A percentile compares a stretch with the other conserved stretches of the same genome.
Conservation (phyloP, 2,888 invertebrate species). For the Aethes cnicana region DNA sequence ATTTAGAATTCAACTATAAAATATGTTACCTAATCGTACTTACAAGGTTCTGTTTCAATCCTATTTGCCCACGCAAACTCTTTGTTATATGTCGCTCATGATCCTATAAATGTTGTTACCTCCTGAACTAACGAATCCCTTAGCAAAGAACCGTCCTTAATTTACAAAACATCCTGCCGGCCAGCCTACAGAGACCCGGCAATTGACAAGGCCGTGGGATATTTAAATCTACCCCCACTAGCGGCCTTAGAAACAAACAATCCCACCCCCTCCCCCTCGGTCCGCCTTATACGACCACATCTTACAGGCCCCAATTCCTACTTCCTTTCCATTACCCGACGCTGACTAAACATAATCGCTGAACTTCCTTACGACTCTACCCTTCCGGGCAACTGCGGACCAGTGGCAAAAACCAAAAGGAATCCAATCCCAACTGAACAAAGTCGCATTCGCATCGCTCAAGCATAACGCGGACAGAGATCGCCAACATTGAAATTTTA, state of each 20-base stretch:
- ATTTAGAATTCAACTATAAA: too few species aligned
- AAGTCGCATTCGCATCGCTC: constrained; percentile 41
- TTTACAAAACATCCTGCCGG: background rate
- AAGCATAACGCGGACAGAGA: constrained; percentile 32
- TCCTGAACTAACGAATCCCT: too few species aligned
- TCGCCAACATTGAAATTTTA: constrained; percentile 18
- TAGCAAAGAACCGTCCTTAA: too few species aligned
- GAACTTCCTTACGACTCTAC: constrained; percentile 82
- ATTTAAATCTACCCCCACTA: constrained; percentile 75
- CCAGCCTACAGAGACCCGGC: constrained; percentile 46
- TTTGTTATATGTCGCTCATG: too few species aligned
- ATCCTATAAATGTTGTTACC: too few species aligned
- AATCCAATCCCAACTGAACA: constrained; percentile 49
- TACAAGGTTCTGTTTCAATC: too few species aligned
- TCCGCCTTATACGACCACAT: constrained; percentile 78
- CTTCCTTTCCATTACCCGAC: constrained; percentile 80
- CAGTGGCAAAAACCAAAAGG: constrained; percentile 46
- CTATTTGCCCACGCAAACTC: too few species aligned
- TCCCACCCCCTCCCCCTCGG: constrained; percentile 48
- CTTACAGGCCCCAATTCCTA: constrained; percentile 81
- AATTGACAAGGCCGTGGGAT: constrained; percentile 68
- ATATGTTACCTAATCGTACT: too few species aligned
- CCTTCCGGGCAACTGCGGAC: constrained; percentile 72
- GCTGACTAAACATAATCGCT: constrained; percentile 82
- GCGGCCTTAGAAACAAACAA: constrained; percentile 79